phyloP scores from a whole-genome alignment of 2,888 invertebrate genomes.

The Tetramorium bicarinatum region DNA sequence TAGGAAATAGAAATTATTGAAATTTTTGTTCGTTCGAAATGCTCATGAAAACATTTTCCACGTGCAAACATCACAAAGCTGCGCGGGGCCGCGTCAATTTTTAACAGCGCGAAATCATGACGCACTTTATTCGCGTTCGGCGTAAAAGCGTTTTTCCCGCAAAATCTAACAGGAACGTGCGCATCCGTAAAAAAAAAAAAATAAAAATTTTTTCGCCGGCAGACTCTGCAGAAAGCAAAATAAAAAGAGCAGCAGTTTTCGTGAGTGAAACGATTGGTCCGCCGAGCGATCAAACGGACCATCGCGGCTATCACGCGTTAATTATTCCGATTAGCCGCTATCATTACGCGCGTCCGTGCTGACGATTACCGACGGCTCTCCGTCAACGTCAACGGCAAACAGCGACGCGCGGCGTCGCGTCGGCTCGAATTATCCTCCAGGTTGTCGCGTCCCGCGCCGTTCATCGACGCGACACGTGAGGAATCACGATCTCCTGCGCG shows the following conservation, averaged over 20 bases:
- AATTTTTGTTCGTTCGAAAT: slow-evolving; percentile 29
- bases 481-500: slow-evolving; percentile 48
- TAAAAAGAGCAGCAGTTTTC: background rate
- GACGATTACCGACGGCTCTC: slow-evolving; percentile 15
- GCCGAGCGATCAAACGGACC: slow-evolving; percentile 15
- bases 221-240: slow-evolving; percentile 1
- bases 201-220: background rate
- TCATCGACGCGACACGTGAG: slow-evolving; percentile 17
- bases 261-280: background rate
- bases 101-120: slow-evolving; percentile 50
- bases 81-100: slow-evolving; percentile 36
- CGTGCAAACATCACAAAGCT: slow-evolving; percentile 40
- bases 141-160: slow-evolving; percentile 50
- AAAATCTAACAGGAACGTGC: slow-evolving; percentile 40
- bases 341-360: background rate
- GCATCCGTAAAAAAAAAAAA: slow-evolving; percentile 19
- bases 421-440: slow-evolving; percentile 37
- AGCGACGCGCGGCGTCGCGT: slow-evolving; percentile 11
- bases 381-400: slow-evolving; percentile 39
- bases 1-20: slow-evolving; percentile 18
- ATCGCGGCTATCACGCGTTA: slow-evolving; percentile 12
- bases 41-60: slow-evolving; percentile 25
- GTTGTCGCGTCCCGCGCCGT: slow-evolving; percentile 26
- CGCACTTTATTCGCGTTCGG: slow-evolving; percentile 39
- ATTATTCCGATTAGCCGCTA: slow-evolving; percentile 27